These are phyloP conservation scores for Heterotis niloticus DNA, from an alignment of 2,113 vertebrate species.

Conservation along the genomic window DNA sequence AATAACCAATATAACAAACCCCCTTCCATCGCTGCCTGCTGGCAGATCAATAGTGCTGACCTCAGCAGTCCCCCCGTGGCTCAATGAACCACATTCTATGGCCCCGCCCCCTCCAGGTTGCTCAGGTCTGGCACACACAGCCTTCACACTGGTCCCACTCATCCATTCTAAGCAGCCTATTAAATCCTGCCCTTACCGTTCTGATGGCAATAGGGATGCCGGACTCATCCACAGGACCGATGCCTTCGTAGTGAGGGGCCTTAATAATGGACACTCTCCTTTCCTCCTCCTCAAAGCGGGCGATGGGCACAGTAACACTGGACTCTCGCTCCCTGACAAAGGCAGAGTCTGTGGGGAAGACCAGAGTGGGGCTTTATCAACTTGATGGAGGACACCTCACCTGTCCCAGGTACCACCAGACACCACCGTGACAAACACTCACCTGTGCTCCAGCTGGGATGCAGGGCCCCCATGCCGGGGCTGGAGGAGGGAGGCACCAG, in stretches of 20 bases:
- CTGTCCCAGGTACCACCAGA: no score
- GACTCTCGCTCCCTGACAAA: constrained; percentile 77
- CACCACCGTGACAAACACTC: constrained; percentile 44
- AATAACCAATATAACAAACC: not conserved
- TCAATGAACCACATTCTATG: constrained; percentile 23
- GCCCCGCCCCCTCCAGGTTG: not conserved
- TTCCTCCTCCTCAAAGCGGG: constrained; percentile 87
- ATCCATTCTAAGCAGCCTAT: not conserved
- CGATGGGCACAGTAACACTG: constrained; percentile 81
- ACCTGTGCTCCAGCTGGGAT: constrained; percentile 81
- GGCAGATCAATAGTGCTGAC: constrained; percentile 3
- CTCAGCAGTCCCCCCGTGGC: constrained; percentile 6
- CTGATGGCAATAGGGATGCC: constrained; percentile 94
- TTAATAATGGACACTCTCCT: constrained; percentile 88
- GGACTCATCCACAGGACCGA: constrained; percentile 89
- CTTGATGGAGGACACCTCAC: not conserved
- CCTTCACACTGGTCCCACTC: not conserved
- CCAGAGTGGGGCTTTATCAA: not conserved
- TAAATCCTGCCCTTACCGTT: constrained; percentile 71
- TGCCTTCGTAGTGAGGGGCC: constrained; percentile 91
- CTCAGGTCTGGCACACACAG: not conserved
- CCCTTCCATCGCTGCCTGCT: no score
- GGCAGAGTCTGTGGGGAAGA: constrained; percentile 50
- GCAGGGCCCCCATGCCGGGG: constrained; percentile 69
- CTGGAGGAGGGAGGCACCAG: constrained; percentile 76